Conservation (phyloP, 2,888 invertebrate species). For the Argyresthia albistria region DNA sequence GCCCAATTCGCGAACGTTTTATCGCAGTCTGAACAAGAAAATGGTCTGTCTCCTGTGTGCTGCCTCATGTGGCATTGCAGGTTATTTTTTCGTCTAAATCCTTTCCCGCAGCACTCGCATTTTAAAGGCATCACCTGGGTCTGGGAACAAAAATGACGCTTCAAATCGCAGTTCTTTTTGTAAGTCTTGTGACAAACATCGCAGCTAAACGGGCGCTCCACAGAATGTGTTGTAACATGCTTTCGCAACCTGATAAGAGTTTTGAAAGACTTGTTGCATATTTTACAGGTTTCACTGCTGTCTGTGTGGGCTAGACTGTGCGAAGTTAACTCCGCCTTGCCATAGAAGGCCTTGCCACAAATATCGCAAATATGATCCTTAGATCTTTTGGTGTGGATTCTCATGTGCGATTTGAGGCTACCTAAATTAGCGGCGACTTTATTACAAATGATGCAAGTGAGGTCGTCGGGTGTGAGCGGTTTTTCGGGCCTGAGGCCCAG, state of each 20-base stretch:
- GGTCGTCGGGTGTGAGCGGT: conserved; percentile 7
- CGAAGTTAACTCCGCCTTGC: neutral
- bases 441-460: conserved; percentile 9
- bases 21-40: conserved; percentile 75
- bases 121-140: conserved; percentile 78
- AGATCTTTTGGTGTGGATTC: conserved; percentile 44
- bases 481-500: conserved; percentile 1
- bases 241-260: neutral
- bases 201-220: conserved; percentile 5
- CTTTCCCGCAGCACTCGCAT: conserved; percentile 77
- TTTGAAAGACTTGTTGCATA: conserved; percentile 5
- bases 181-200: conserved; percentile 7
- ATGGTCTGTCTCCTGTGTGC: conserved; percentile 58
- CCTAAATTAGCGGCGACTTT: conserved; percentile 2
- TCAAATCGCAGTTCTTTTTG: conserved; percentile 74
- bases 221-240: conserved; percentile 5
- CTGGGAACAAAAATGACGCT: conserved; percentile 76
- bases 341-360: conserved; percentile 11
- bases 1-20: conserved; percentile 76
- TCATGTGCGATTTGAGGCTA: conserved; percentile 41
- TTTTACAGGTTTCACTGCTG: conserved; percentile 6
- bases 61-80: conserved; percentile 28
- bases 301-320: conserved; percentile 7
- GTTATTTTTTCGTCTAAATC: conserved; percentile 76
- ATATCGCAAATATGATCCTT: conserved; percentile 11